Conservation (phyloP, 2,797 vertebrate species). For the Xenopus petersii region DNA sequence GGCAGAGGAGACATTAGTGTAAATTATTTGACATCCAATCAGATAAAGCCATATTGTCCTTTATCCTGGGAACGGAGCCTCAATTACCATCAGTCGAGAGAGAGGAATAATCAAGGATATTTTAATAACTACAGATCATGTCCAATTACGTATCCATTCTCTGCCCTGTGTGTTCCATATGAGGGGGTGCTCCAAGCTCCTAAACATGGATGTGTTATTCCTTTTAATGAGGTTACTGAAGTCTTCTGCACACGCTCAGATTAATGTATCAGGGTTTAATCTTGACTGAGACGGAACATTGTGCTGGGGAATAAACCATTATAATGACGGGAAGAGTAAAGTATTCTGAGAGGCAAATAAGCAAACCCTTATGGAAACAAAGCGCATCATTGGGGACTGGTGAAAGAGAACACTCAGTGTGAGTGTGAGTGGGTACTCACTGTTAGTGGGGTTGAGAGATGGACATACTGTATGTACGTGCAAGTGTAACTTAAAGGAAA, state of each 20-base stretch:
- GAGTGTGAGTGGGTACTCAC: no score
- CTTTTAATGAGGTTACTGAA: conserved; percentile 25
- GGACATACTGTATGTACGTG: no score
- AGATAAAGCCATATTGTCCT: neutral
- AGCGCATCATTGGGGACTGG: neutral
- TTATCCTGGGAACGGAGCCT: neutral
- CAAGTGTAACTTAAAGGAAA: no score
- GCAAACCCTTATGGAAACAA: conserved; percentile 5
- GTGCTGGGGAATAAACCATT: conserved; percentile 17
- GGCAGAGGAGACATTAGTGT: no score
- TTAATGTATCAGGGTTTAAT: conserved; percentile 32
- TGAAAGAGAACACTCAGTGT: neutral
- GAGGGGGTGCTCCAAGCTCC: neutral
- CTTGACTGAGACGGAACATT: conserved; percentile 18
- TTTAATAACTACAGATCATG: neutral
- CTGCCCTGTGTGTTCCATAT: neutral
- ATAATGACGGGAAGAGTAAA: neutral
- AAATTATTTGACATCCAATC: no score
- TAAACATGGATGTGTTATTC: neutral
- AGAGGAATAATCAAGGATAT: neutral
- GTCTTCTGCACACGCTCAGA: conserved; percentile 21
- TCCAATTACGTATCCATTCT: neutral
- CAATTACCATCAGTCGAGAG: neutral
- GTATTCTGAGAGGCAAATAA: no score
- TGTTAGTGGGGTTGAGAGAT: no score